Conservation (phyloP, 2,113 vertebrate genomes). For the Leptosomus discolor region DNA sequence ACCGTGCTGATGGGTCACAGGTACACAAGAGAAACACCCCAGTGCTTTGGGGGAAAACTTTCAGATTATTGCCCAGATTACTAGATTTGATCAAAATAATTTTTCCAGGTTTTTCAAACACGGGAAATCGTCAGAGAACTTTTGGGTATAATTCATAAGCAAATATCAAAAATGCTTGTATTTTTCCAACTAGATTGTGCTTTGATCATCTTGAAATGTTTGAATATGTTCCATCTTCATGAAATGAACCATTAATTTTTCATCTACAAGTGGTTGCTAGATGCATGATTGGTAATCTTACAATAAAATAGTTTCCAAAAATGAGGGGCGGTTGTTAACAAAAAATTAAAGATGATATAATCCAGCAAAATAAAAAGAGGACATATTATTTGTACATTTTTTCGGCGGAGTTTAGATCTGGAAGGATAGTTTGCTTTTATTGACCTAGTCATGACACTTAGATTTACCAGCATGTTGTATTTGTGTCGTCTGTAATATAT, state of each 20-base stretch:
- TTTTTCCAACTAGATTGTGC: neutral
- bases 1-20: neutral
- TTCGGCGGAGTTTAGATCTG: neutral
- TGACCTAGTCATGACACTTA: neutral
- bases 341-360: neutral
- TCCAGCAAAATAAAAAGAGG: neutral
- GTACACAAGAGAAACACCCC: neutral
- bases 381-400: neutral
- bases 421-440: neutral
- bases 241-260: neutral
- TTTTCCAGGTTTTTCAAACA: neutral
- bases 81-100: neutral
- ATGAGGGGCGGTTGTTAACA: neutral
- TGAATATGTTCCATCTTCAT: neutral
- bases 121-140: neutral
- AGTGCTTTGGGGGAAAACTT: neutral
- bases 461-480: neutral
- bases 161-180: neutral
- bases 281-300: neutral
- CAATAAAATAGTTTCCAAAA: neutral
- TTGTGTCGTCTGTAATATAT: neutral
- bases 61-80: neutral
- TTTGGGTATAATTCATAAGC: neutral
- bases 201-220: neutral
- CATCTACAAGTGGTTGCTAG: neutral